phyloP scores from a whole-genome alignment of 1,140 invertebrate species.

The Cyclargus thomasi region DNA sequence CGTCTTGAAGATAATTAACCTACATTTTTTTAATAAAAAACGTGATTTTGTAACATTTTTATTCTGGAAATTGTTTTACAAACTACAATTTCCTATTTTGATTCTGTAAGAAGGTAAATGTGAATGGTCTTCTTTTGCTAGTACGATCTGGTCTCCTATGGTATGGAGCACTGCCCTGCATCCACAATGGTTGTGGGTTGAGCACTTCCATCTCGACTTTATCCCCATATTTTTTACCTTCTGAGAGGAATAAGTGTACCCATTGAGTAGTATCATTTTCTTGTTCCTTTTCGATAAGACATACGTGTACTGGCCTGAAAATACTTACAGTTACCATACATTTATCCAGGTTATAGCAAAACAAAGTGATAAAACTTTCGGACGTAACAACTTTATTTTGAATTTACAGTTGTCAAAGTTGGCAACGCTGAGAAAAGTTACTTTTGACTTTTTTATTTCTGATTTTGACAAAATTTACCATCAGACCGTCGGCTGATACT shows the following conservation, averaged over 20 bases:
- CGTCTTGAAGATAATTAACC: too few relatives aligned
- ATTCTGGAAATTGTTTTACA: not conserved
- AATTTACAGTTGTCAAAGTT: too few relatives aligned
- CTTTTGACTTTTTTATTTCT: too few relatives aligned
- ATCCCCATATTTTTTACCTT: constrained; percentile 14
- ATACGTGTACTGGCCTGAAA: constrained; percentile 31
- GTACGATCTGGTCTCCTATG: constrained; percentile 12
- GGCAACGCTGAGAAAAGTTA: too few relatives aligned
- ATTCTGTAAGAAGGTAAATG: not conserved
- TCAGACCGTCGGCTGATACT: too few relatives aligned
- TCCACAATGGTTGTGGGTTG: constrained; percentile 25
- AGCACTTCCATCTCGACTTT: constrained; percentile 41
- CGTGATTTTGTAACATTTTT: too few relatives aligned
- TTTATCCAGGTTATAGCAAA: too few relatives aligned
- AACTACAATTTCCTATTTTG: not conserved
- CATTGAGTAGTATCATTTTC: constrained; percentile 29
- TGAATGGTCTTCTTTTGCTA: constrained; percentile 18
- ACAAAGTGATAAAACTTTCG: too few relatives aligned
- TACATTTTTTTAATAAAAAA: too few relatives aligned
- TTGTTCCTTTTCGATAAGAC: constrained; percentile 33
- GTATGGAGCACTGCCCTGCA: constrained; percentile 23
- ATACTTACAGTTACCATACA: not conserved
- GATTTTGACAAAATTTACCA: too few relatives aligned
- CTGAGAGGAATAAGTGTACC: constrained; percentile 34
- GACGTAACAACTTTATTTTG: too few relatives aligned